These are phyloP conservation scores for Uloborus diversus DNA, from an alignment of 1,140 invertebrate species.

Conservation along the genomic window DNA sequence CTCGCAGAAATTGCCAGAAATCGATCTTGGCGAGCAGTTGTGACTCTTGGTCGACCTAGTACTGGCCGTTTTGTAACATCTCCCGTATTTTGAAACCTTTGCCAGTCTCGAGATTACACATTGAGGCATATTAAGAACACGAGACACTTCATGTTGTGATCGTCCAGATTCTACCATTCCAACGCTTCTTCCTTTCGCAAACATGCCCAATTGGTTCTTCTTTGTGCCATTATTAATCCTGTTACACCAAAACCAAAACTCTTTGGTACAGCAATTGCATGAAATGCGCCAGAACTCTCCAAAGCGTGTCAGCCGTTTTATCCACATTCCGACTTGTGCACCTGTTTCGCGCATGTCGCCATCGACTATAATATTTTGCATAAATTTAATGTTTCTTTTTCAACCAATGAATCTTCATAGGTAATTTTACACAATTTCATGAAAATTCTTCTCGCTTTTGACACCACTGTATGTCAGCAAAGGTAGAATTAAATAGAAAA, in stretches of 20 bases:
- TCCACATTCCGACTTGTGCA: not conserved
- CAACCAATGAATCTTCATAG: not conserved
- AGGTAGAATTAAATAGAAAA: too few species aligned
- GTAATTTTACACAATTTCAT: constrained; percentile 8
- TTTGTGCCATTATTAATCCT: not conserved
- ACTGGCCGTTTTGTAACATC: not conserved
- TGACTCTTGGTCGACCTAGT: constrained; percentile 4
- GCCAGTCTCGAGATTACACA: constrained; percentile 2
- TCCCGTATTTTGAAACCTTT: constrained; percentile 3
- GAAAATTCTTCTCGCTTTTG: not conserved
- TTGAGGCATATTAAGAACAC: not conserved
- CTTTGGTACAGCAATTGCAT: not conserved
- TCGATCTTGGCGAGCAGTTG: not conserved
- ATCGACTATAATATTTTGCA: not conserved
- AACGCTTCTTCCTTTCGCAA: not conserved
- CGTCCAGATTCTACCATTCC: not conserved
- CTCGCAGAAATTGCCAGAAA: not conserved
- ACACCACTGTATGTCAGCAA: too few species aligned
- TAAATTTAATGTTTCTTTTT: not conserved
- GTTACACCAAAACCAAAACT: not conserved
- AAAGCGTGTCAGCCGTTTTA: not conserved
- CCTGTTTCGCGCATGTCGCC: not conserved
- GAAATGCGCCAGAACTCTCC: not conserved
- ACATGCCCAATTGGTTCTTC: not conserved
- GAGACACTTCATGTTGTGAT: constrained; percentile 5